Base-by-base conservation (phyloP, 2,888 invertebrate genomes). In the Itoplectis maculator region DNA sequence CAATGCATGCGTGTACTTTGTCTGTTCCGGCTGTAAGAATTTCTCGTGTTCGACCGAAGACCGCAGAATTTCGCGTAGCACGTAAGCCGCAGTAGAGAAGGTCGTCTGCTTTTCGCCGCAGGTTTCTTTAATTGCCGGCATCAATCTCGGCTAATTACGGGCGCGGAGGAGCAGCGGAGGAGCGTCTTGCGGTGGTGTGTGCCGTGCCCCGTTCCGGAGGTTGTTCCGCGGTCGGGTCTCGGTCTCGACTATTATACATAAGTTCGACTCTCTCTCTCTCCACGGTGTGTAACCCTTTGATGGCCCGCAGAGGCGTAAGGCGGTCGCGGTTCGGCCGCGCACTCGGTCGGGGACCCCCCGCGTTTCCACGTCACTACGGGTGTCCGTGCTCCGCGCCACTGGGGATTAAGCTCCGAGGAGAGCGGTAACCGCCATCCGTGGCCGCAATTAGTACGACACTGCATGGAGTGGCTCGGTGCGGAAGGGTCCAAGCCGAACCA, bases 381-480 rank as follows among this genome's bases (percentile, higher is more conserved):
- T 74, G 76, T 76, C 51, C 63, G 29, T 18, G 9, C 75, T 85
- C 87, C 85, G 88, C 91, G 90, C 91, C 90, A 87, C 79, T 91
- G 86, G 84, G 89, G 89, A 91, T 92, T 90, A 91, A 90, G 90
- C 90, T 90, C n/a, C 63, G 54, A 70, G 85, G 89, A 87, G 85
- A 84, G 90, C 90, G 89, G 91, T 92, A 91, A 92, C 89, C 87
- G 88, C 88, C 92, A 92, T 91, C 92, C 92, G 92, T 86, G 91
- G 88, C 89, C 90, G 91, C 91, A 92, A 92, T 92, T 92, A 92
- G 91, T 90, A 88, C 90, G 90, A 89, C 90, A 90, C 91, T 90
- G 91, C 89, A 91, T 90, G 90, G 89, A 92, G 90, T 90, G 90
- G 85, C 89, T 89, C 42, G 66, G 79, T 61, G 87, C 86, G 84